Base-by-base conservation (phyloP, 92 coral and sea anemone species). In the Porites divaricata region DNA sequence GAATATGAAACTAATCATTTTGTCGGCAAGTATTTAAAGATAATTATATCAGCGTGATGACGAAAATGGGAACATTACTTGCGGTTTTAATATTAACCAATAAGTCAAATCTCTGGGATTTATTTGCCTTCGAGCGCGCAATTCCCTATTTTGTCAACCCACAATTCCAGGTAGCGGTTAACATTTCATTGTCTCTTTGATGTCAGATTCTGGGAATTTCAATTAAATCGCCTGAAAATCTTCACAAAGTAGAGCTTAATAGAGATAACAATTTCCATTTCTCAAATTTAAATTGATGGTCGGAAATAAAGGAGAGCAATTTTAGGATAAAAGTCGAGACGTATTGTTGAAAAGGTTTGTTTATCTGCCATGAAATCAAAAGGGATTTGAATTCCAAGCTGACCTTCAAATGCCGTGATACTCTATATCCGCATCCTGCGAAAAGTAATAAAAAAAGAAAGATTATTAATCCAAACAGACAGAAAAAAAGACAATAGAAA, bases 231-330 rank as follows among this genome's bases (percentile, higher is more conserved):
- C 15, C 63, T 26, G 65, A 9, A 25, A 12, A 11, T n/a, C 70
- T 21, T 77, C 71, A 63, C 81, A 63, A 77, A 77, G 15, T 77
- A 26, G 16, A 59, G 45, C 81, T 49, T 61, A 48, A 48, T 62
- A 63, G 21, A 63, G 81, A 77, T 77, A 62, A 77, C 48, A 77
- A 77, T 77, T 62, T 77, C 26, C 71, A 63, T 6, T 63, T 77
- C 63, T 54, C 45, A 28, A 77, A 77, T 77, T 77, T 45, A 20
- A 77, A 52, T 48, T 63, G 45, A 77, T 77, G 12, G 70, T 77
- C 41, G 70, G 57, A 63, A 70, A 63, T 77, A 63, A 63, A 35
- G 72, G 14, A 45, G n/a, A 77, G 70, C 70, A 48, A 35, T 62
- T 77, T 62, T 62, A 59, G 6, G 61, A 54, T 49, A 67, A 80